Percentiles rank a stretch among this genome's conserved stretches.
Conservation (phyloP, 2,797 vertebrate genomes). For the Oreochromis grahami region DNA sequence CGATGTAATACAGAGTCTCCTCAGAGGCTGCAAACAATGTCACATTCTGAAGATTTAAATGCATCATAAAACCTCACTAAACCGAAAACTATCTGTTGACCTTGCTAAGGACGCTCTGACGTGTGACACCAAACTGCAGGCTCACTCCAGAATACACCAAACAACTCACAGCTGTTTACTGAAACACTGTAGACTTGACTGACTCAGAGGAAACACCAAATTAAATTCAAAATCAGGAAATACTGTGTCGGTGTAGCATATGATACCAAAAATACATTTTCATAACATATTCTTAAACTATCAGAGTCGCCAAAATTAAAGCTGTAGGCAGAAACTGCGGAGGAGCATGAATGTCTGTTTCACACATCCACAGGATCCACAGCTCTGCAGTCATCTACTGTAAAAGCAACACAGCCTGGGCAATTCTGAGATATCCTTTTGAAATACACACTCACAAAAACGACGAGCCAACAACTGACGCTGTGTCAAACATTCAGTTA, state of each 20-base stretch:
- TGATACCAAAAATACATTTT: neutral
- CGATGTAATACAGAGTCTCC: neutral
- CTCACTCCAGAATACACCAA: neutral
- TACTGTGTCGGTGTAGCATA: neutral
- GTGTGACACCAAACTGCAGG: neutral
- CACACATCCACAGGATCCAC: neutral
- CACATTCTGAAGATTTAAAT: neutral
- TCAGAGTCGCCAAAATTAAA: neutral
- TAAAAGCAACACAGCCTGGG: neutral
- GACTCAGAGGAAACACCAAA: neutral
- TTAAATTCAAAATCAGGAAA: neutral
- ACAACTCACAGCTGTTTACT: neutral
- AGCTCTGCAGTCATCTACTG: neutral
- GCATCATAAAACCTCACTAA: neutral
- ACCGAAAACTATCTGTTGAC: neutral
- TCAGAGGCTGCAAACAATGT: fast-evolving
- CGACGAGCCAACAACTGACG: neutral
- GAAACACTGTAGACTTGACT: neutral
- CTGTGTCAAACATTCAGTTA: neutral
- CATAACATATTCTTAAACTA: neutral
- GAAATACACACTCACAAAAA: neutral
- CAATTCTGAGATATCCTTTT: neutral
- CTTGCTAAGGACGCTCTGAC: neutral
- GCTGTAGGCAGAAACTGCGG: neutral
- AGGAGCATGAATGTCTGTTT: neutral